Conservation (phyloP, 1,140 invertebrate genomes). For the Magallana gigas region DNA sequence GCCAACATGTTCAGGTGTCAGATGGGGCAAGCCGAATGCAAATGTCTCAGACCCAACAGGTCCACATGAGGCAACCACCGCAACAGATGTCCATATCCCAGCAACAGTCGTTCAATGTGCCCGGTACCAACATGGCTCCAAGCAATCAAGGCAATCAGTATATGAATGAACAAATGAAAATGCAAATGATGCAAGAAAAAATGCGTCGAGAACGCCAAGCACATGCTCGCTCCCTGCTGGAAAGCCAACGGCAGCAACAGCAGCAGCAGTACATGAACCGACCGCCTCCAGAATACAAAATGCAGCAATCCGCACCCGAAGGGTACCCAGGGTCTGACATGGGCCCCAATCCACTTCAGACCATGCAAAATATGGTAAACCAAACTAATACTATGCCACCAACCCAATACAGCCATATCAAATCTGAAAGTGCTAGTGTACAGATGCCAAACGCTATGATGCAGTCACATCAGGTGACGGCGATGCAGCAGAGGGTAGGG, state of each 20-base stretch:
- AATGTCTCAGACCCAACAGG: conserved; percentile 91
- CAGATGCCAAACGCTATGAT: conserved; percentile 63
- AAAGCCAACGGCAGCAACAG: conserved; percentile 49
- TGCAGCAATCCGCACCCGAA: conserved; percentile 64
- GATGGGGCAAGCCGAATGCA: conserved; percentile 81
- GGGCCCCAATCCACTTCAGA: conserved; percentile 74
- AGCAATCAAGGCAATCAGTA: conserved; percentile 57
- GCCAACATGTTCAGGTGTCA: conserved; percentile 75
- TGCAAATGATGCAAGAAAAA: conserved; percentile 68
- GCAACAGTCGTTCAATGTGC: conserved; percentile 82
- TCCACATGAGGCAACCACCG: conserved; percentile 86
- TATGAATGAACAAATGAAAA: conserved; percentile 70
- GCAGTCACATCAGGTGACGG: conserved; percentile 69
- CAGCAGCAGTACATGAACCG: conserved; percentile 72
- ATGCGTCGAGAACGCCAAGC: conserved; percentile 65
- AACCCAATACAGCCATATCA: conserved; percentile 69
- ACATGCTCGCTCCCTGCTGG: conserved; percentile 24
- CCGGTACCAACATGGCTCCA: conserved; percentile 63
- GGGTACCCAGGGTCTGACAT: conserved; percentile 55
- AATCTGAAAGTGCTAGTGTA: conserved; percentile 65
- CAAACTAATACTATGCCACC: conserved; percentile 69
- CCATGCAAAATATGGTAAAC: conserved; percentile 79
- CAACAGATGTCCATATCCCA: conserved; percentile 87
- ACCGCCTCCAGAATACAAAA: conserved; percentile 76
- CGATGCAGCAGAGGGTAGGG: conserved; percentile 62